These are phyloP conservation scores for Heterodera filipjevi DNA, from an alignment of 2,888 invertebrate species.

Conservation along the genomic window DNA sequence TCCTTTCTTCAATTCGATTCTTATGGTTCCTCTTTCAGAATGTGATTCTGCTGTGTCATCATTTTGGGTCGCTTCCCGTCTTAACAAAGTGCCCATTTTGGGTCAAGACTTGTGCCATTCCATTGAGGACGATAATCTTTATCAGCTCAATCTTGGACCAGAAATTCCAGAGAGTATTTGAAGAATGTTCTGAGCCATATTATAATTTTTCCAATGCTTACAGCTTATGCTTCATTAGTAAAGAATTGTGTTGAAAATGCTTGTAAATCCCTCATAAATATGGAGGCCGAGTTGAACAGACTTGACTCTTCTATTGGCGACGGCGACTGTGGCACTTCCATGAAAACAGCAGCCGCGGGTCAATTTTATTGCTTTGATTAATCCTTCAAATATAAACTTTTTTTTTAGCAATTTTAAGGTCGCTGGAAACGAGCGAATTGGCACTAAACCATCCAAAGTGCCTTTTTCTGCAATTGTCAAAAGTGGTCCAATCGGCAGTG, in stretches of 20 bases:
- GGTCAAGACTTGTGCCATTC: neutral
- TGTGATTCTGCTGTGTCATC: conserved; percentile 12
- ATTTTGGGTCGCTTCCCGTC: neutral
- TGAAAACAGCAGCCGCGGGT: conserved; percentile 64
- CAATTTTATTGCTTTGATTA: neutral
- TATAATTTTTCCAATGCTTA: neutral
- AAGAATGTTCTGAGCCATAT: neutral
- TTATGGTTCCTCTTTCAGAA: neutral
- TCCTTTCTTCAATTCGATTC: neutral
- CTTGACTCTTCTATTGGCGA: conserved; percentile 78
- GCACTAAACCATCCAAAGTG: conserved; percentile 40
- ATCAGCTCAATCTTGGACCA: neutral
- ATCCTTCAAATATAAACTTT: neutral
- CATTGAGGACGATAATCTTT: neutral
- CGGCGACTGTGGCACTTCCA: conserved; percentile 78
- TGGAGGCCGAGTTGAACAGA: conserved; percentile 71
- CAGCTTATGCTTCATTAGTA: neutral
- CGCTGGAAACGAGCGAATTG: conserved; percentile 28
- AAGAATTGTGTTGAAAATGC: conserved; percentile 48
- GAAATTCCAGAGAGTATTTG: neutral
- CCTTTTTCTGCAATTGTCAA: conserved; percentile 49
- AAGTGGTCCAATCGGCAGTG: conserved; percentile 52
- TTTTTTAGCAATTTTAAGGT: conserved; percentile 36
- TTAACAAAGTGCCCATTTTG: neutral
- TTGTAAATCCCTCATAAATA: conserved; percentile 71